These are phyloP conservation scores for Holcopasites calliopsidis DNA, from an alignment of 1,140 invertebrate genomes.

Conservation along the genomic window DNA sequence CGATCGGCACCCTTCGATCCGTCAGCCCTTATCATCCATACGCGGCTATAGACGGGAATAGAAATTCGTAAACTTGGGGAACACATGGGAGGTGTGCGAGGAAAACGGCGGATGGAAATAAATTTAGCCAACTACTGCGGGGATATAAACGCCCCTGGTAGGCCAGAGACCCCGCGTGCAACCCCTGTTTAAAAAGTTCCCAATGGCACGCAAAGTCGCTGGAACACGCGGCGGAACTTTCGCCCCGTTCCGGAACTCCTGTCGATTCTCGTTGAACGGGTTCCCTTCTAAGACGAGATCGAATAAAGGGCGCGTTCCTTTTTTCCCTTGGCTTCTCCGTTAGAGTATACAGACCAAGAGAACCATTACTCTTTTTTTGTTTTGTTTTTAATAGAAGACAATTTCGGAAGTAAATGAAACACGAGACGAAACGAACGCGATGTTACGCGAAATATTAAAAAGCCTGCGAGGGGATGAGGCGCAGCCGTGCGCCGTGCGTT, in stretches of 20 bases:
- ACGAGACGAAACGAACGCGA: slow-evolving; percentile 4
- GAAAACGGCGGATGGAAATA: slow-evolving; percentile 5
- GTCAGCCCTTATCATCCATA: slow-evolving; percentile 44
- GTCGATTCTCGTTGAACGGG: slow-evolving; percentile 25
- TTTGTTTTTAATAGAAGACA: no score
- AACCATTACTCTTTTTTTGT: no score
- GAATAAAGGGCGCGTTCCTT: not conserved
- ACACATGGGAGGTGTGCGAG: not conserved
- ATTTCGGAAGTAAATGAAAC: no score
- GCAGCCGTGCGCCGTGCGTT: slow-evolving; percentile 1
- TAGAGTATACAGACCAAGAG: no score
- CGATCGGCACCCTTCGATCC: slow-evolving; percentile 42
- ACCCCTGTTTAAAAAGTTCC: slow-evolving; percentile 28
- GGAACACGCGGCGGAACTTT: not conserved
- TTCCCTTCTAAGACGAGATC: not conserved
- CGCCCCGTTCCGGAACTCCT: not conserved
- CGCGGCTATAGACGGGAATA: not conserved
- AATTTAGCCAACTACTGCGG: slow-evolving; percentile 14
- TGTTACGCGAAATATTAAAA: slow-evolving; percentile 21
- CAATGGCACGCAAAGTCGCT: not conserved
- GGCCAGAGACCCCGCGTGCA: not conserved
- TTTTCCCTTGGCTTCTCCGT: not conserved
- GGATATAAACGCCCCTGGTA: slow-evolving; percentile 6
- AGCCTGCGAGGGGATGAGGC: not conserved
- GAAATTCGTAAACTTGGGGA: not conserved